Conservation (phyloP, 2,113 vertebrate species). For the Coreoperca whiteheadi region DNA sequence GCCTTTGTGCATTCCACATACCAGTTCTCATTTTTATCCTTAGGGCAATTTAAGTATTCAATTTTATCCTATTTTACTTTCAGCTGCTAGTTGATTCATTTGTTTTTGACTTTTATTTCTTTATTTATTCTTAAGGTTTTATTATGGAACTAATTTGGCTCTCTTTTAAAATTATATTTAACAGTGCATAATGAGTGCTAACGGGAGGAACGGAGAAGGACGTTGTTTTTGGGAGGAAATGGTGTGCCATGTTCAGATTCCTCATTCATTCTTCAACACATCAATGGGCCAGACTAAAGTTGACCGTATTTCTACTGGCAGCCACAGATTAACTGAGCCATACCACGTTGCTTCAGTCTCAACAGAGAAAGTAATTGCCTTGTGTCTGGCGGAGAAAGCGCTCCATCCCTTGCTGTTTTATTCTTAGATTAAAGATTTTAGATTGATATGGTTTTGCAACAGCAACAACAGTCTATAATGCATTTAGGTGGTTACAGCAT, state of each 20-base stretch:
- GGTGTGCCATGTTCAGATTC: background rate
- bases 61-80: background rate
- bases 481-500: no score
- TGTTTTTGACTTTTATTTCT: no score
- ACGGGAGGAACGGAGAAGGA: background rate
- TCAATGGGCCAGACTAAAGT: background rate
- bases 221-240: background rate
- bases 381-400: conserved; percentile 2
- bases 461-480: background rate
- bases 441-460: background rate
- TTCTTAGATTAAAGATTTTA: background rate
- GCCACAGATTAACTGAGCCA: background rate
- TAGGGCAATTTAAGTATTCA: no score
- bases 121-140: no score
- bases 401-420: background rate
- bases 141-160: no score
- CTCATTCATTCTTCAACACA: background rate
- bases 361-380: background rate
- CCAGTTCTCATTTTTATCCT: background rate
- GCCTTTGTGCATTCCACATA: background rate
- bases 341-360: background rate
- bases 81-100: no score
- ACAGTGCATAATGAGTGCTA: background rate
- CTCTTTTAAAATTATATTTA: no score
- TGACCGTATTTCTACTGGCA: conserved; percentile 6